Base-by-base conservation (phyloP, 92 coral and sea anemone genomes). In the Parazoanthus swiftii region DNA sequence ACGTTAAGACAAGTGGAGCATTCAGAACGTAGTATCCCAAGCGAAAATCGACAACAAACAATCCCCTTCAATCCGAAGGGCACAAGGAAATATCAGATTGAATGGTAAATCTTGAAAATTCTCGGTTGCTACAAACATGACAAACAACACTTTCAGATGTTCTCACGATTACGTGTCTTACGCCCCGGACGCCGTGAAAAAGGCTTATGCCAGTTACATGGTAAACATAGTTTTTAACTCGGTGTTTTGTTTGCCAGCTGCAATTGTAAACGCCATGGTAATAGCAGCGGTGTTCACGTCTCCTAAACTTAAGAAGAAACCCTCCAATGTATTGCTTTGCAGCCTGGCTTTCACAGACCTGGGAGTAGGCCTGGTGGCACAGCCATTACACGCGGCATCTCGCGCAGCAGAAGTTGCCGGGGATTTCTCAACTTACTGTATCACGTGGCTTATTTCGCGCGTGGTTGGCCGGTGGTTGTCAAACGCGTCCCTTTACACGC, bases 261-360 rank as follows among this genome's bases (percentile, higher is more conserved):
- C 83, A 35, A 18, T 82, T 15, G 25, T 85, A 67, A 89, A 89
- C 78, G 54, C 68, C 43, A 44, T 89, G 63, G 91, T 85, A 15
- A 89, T 89, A 54, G 44, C 71, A 16, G 89, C 85, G 3, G 91
- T 89, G 11, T 25, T 82, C 13, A n/a, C 59, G 21, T 82, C 85
- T 14, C 72, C 78, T 10, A 81, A 80, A 44, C 46, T 84, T 58
- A 82, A 77, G 56, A 72, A 54, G 44, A 59, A 84, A 38, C 78
- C 85, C 43, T 66, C 84, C 8, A 82, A 76, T 72, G 70, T 85
- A 26, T 56, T 84, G 44, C 82, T 89, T 37, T 58, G 88, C 13
- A 37, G 68, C 35, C 70, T 89, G 39, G 85, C 91, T 18, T 56
- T 48, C 36, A 89, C 89, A 39, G 91, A 84, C 43, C 85, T 89